Evolutionary conservation across 2,113 vertebrate genomes (phyloP).

Genomic region (Asarcornis scutulata): DNA sequence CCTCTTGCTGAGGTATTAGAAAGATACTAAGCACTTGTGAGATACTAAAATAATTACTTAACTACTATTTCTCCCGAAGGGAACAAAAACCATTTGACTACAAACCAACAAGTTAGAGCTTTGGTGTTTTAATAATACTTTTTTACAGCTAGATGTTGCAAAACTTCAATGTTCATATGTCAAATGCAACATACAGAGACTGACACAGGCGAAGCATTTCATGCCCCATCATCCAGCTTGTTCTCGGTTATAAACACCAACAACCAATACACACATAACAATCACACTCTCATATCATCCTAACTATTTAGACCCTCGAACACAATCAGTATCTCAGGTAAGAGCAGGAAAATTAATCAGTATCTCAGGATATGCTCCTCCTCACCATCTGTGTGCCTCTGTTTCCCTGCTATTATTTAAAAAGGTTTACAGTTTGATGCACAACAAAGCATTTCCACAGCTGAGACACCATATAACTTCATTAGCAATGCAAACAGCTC

Average conservation of each 20-base stretch:
- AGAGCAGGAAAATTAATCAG: constrained; percentile 38
- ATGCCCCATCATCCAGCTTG: not conserved
- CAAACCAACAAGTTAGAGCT: not conserved
- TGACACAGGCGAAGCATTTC: not conserved
- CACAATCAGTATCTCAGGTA: constrained; percentile 37
- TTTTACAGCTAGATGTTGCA: not conserved
- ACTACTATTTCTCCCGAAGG: not conserved
- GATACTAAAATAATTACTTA: not conserved
- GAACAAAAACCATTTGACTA: not conserved
- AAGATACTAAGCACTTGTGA: not conserved
- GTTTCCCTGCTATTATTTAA: constrained; percentile 37
- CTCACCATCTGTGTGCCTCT: constrained; percentile 53
- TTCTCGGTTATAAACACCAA: not conserved
- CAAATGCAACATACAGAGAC: not conserved
- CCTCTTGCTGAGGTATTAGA: not conserved
- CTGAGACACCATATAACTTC: constrained; percentile 52
- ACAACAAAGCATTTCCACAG: constrained; percentile 52
- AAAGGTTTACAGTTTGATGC: constrained; percentile 53
- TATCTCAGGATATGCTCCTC: constrained; percentile 45
- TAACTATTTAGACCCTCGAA: constrained; percentile 34
- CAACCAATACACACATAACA: not conserved
- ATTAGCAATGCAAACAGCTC: constrained; percentile 67
- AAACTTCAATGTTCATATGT: not conserved
- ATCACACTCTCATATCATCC: constrained; percentile 25
- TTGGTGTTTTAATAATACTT: not conserved